These are phyloP conservation scores for Smittia aterrima DNA, from an alignment of 2,888 invertebrate genomes.

Conservation along the genomic window DNA sequence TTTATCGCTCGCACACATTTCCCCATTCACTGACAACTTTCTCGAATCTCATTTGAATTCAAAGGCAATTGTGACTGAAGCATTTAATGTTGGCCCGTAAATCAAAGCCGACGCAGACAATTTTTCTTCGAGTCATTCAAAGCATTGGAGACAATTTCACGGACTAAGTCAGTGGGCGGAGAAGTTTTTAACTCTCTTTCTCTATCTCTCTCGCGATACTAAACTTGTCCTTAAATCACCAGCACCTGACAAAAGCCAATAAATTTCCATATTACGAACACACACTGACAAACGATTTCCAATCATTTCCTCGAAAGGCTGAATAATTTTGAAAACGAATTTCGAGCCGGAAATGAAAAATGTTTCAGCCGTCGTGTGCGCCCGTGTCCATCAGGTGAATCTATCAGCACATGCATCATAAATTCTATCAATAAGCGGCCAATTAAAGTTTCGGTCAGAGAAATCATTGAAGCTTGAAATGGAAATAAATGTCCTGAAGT, in stretches of 20 bases:
- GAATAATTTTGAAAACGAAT: slow-evolving; percentile 29
- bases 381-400: slow-evolving; percentile 32
- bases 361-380: slow-evolving; percentile 6
- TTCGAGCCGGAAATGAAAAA: slow-evolving; percentile 39
- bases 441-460: background rate
- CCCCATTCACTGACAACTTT: background rate
- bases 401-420: slow-evolving; percentile 20
- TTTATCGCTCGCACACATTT: slow-evolving; percentile 23
- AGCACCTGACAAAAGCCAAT: slow-evolving; percentile 39
- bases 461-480: slow-evolving; percentile 9
- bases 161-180: no score
- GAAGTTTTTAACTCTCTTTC: no score
- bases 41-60: background rate
- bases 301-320: background rate
- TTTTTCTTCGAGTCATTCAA: no score
- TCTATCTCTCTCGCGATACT: no score
- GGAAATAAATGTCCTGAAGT: background rate
- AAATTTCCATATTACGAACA: slow-evolving; percentile 28
- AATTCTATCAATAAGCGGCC: background rate
- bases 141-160: no score
- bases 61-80: background rate
- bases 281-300: background rate
- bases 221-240: slow-evolving; percentile 20
- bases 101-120: background rate
- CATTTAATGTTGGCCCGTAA: background rate